Conservation (phyloP, 2,888 invertebrate species). For the Caenorhabditis panamensis region DNA sequence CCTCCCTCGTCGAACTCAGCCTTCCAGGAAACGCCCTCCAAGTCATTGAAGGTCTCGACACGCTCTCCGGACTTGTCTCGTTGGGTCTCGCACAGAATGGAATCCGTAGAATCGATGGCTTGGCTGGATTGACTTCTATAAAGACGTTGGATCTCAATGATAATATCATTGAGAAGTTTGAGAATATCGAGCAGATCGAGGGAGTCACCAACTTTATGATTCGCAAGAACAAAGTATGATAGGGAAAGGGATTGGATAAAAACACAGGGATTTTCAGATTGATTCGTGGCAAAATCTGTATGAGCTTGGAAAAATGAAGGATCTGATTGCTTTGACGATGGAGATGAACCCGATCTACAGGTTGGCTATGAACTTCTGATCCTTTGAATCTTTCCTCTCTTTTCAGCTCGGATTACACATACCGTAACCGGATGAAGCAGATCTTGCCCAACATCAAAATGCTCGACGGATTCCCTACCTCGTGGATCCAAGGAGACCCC, state of each 20-base stretch:
- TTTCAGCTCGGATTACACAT: slow-evolving; percentile 55
- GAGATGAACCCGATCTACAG: slow-evolving; percentile 67
- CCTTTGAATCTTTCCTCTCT: no score
- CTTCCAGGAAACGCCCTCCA: slow-evolving; percentile 65
- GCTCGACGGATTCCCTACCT: slow-evolving; percentile 62
- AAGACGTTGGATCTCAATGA: slow-evolving; percentile 55
- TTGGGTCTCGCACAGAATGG: slow-evolving; percentile 95
- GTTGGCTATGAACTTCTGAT: slow-evolving; percentile 4
- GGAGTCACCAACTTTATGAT: slow-evolving; percentile 70
- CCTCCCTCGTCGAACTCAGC: slow-evolving; percentile 58
- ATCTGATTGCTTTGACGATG: slow-evolving; percentile 48
- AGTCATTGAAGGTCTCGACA: slow-evolving; percentile 86
- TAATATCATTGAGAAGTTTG: slow-evolving; percentile 61
- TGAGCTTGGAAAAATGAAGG: slow-evolving; percentile 28
- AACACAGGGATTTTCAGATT: slow-evolving; percentile 37
- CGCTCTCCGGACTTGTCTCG: slow-evolving; percentile 88
- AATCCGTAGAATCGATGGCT: slow-evolving; percentile 86
- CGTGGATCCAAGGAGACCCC: slow-evolving; percentile 64
- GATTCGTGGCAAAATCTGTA: slow-evolving; percentile 60
- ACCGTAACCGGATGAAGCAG: slow-evolving; percentile 59
- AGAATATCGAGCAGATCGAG: slow-evolving; percentile 69
- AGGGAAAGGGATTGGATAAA: neutral
- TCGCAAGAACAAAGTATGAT: slow-evolving; percentile 70
- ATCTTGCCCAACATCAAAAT: slow-evolving; percentile 58
- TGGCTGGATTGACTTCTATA: slow-evolving; percentile 17